phyloP scores from a whole-genome alignment of 2,113 vertebrate species.

The Bettongia penicillata region DNA sequence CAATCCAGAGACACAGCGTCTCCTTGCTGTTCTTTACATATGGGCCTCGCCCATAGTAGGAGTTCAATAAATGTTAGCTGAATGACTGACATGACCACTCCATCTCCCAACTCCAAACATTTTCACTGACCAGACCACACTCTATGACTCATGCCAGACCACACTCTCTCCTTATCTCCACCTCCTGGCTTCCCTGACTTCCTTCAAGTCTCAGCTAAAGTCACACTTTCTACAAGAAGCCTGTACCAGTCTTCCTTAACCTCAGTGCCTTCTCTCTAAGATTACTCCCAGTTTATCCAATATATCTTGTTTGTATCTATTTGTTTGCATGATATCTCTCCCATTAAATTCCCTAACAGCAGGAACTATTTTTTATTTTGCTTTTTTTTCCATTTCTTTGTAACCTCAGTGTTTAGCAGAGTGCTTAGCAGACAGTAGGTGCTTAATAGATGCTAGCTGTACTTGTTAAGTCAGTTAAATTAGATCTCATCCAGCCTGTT shows the following conservation, averaged over 20 bases:
- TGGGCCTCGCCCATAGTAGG: neutral
- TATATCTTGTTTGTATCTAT: neutral
- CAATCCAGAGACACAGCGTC: neutral
- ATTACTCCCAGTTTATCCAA: neutral
- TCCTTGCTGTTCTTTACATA: neutral
- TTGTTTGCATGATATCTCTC: neutral
- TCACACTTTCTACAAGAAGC: neutral
- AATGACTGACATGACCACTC: no score
- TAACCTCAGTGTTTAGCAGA: neutral
- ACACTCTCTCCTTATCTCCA: neutral
- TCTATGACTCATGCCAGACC: no score
- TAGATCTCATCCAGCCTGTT: neutral
- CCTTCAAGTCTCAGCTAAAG: neutral
- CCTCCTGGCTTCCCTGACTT: neutral
- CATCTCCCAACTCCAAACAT: no score
- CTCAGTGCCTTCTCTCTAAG: neutral
- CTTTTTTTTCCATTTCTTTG: neutral
- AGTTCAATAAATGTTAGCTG: neutral
- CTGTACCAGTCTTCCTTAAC: neutral
- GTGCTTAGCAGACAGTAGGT: neutral
- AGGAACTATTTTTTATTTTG: neutral
- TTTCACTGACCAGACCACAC: no score
- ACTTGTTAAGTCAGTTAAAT: neutral
- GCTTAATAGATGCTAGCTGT: neutral
- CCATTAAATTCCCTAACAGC: neutral